Conservation (phyloP, 2,797 vertebrate genomes). For the Lemur catta region DNA sequence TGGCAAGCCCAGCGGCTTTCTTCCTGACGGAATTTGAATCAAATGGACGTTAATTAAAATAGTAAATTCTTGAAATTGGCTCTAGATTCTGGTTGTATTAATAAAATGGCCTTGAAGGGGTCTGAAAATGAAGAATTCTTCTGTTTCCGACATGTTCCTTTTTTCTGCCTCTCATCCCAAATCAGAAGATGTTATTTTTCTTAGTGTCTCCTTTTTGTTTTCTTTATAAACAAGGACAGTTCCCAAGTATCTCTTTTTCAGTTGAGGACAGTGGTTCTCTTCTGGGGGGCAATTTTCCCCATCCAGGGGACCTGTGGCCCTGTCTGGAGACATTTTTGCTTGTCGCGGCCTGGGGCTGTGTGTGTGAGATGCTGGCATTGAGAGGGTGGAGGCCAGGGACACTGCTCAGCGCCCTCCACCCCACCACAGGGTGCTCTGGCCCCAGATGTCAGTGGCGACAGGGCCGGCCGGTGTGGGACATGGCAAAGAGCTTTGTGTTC, state of each 20-base stretch:
- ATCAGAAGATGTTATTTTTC: no score
- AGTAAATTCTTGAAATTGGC: no score
- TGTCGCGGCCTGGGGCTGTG: not conserved
- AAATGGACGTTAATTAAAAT: not conserved
- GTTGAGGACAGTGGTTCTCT: not conserved
- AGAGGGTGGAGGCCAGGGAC: not conserved
- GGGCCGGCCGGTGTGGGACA: no score
- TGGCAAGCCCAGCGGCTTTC: no score
- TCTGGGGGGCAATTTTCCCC: fast-evolving
- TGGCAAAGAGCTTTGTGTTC: fast-evolving
- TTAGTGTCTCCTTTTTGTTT: not conserved
- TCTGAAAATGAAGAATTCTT: no score
- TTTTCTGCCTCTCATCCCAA: no score
- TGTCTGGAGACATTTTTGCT: not conserved
- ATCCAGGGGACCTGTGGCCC: not conserved
- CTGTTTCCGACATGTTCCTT: no score
- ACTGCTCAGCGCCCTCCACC: fast-evolving
- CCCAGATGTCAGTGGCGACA: fast-evolving
- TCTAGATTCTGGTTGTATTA: no score
- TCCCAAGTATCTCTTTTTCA: not conserved
- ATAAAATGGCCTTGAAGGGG: no score
- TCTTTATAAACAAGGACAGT: not conserved
- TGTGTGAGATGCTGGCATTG: not conserved
- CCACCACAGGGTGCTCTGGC: fast-evolving
- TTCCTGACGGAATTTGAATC: fast-evolving